Evolutionary conservation across 1,140 invertebrate species (phyloP), one percentile per base, ranked within the genome.

Genomic region (Drosophila teissieri): DNA sequence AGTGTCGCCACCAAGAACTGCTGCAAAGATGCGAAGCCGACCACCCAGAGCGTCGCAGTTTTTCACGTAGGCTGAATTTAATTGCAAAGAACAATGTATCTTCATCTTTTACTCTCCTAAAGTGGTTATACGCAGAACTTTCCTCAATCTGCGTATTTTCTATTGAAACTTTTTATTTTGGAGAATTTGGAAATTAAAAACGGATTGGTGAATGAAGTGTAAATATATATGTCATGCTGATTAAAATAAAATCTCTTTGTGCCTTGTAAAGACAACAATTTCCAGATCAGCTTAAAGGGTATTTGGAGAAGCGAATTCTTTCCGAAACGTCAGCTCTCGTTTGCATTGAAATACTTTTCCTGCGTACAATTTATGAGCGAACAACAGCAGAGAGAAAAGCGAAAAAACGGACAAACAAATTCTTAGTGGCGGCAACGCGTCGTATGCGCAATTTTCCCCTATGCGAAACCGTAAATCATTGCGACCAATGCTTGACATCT

Each of bases 391-490:
- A 36, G 27, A 4, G 64, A 2, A 67, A 44, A 19, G 52, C 36
- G 11, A 40, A 68, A 69, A 67, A 70, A 57, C 49, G 65, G 68
- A 49, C 67, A 52, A 73, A 73, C 65, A 73, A 72, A 72, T 73
- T 73, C 67, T 70, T 52, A 22, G 22, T 36, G 48, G 55, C 61
- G 70, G 56, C 72, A 54, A 83, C 60, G 80, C 70, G 45, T 73
- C 84, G 83, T 89, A 88, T 88, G 84, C 80, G 83, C 83, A 88
- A 88, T 88, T 89, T 78, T 83, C 48, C 68, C 80, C 84, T 70
- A 73, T 83, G 75, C 75, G 52, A 51, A 39, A 72, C 84, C 76
- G 83, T 88, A 89, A 88, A 88, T 88, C 83, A 88, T 89, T 77
- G 42, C 70, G 69, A 78, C 62, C 82, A 88, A 86, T 86, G 84